These are phyloP conservation scores for Aphaenogaster ashmeadi DNA, from an alignment of 1,140 invertebrate genomes.

Conservation along the genomic window DNA sequence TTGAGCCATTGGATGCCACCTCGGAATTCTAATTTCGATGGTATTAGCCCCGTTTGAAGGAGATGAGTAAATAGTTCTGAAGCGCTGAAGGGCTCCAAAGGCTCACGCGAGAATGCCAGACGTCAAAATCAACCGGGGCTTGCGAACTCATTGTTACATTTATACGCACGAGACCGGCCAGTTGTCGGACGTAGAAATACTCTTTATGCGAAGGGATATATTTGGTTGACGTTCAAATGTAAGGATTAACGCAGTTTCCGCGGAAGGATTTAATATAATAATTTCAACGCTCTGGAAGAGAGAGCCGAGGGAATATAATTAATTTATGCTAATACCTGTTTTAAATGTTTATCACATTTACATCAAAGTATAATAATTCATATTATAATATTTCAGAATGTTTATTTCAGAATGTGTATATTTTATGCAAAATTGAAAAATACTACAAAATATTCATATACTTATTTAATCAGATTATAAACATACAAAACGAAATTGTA, in stretches of 20 bases:
- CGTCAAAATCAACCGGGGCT: not conserved
- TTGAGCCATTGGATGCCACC: not conserved
- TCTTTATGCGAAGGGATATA: not conserved
- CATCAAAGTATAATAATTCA: not conserved
- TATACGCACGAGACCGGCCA: not conserved
- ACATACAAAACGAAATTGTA: not conserved
- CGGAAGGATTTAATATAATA: not conserved
- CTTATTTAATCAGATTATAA: not conserved
- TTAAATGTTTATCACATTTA: not conserved
- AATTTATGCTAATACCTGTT: constrained; percentile 16
- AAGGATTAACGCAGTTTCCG: not conserved
- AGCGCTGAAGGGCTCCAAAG: not conserved
- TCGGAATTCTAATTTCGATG: constrained; percentile 26
- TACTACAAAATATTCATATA: not conserved
- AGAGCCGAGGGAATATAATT: not conserved
- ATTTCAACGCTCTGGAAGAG: not conserved
- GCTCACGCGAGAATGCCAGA: not conserved
- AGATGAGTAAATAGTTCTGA: constrained; percentile 6
- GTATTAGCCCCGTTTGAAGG: not conserved
- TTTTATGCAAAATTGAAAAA: constrained; percentile 11
- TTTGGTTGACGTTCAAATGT: not conserved
- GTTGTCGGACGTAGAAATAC: not conserved
- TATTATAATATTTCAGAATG: not conserved
- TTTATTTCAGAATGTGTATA: not conserved
- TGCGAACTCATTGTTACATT: not conserved